Base-by-base conservation (phyloP, 2,113 vertebrate species). In the Echinops telfairi region DNA sequence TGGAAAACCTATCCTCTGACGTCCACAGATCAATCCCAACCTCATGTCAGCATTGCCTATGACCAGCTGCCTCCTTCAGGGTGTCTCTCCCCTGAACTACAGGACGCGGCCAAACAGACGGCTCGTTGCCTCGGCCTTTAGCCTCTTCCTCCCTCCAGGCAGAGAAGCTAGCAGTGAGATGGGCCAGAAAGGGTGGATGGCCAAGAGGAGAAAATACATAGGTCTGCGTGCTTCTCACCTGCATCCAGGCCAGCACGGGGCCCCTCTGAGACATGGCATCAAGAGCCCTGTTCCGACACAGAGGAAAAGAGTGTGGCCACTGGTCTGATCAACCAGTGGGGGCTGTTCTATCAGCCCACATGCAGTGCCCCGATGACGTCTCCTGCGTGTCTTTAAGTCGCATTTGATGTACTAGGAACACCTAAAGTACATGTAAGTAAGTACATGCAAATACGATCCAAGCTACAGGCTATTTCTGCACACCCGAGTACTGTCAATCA, bases 41-140 rank as follows among this genome's bases (percentile, higher is more conserved):
- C 38, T 79, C 33, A n/a, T 31, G 25, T 14, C 6, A 29, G 17
- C 79, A 64, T 62, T 60, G 29, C 40, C 31, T 23, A 68, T 0
- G 11, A 33, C 33, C 68, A 64, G 60, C 77, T 71, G 53, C 33
- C 84, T 66, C 83, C 53, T 79, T 83, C 33, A 11, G 38, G 2
- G 9, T 53, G 17, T 82, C 77, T 95, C 71, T 78, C 75, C 66
- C 82, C 81, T 70, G 71, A 92, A 79, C 36, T 84, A 84, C 53
- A 57, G 29, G n/a, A 68, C 40, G 36, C 16, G 38, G 23, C 64
- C 38, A 78, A 89, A 81, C 40, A 66, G 40, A 62, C 31, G 84
- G 33, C 12, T 31, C 78, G 89, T 86, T 58, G 85, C 86, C 81
- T 79, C 93, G 57, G 1, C 2, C 1, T 6, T 79, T 79, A 66